A percentile compares a stretch with the other conserved stretches of the same genome.
Conservation (phyloP, 2,113 vertebrate genomes). For the Chlorodrepanis virens region DNA sequence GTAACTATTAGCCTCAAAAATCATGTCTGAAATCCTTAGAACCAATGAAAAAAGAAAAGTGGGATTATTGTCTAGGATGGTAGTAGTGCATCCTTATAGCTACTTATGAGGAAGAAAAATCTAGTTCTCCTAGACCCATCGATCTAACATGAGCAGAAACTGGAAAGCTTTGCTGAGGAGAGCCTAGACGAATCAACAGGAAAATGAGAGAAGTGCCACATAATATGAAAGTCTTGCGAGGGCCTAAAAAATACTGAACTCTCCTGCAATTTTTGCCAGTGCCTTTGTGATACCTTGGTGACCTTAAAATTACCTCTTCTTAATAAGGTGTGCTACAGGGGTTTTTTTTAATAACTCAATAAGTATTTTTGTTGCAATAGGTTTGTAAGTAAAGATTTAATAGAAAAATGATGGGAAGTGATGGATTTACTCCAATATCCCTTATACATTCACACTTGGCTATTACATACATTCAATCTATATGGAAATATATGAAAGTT, state of each 20-base stretch:
- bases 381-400: not conserved
- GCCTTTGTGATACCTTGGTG: not conserved
- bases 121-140: not conserved
- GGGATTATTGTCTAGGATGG: not conserved
- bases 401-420: not conserved
- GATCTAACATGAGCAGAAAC: not conserved
- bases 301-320: not conserved
- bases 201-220: not conserved
- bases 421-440: not conserved
- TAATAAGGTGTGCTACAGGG: not conserved
- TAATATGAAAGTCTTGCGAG: not conserved
- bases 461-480: not conserved
- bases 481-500: not conserved
- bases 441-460: accelerated
- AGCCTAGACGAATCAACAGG: not conserved
- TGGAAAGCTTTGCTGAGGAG: not conserved
- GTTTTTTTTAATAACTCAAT: not conserved
- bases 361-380: not conserved
- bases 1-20: not conserved
- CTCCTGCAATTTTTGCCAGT: not conserved
- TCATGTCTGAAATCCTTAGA: not conserved
- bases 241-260: not conserved
- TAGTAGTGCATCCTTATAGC: not conserved
- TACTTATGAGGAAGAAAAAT: not conserved
- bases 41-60: not conserved